Conservation (phyloP, 2,888 invertebrate species). For the Temnothorax unifasciatus region DNA sequence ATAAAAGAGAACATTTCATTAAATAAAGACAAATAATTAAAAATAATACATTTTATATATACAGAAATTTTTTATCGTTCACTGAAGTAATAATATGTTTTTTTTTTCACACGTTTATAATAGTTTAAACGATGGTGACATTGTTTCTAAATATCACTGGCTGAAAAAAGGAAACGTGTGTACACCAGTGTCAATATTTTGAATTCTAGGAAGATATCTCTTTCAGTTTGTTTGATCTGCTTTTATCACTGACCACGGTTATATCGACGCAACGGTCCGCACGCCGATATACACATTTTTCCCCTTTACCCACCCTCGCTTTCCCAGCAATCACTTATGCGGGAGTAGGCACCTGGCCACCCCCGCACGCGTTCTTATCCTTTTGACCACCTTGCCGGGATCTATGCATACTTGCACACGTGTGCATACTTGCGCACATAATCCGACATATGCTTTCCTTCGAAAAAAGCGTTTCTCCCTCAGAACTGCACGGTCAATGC, state of each 20-base stretch:
- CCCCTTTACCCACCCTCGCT: conserved; percentile 63
- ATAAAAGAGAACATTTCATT: neutral
- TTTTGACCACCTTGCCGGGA: conserved; percentile 73
- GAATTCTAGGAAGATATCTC: conserved; percentile 65
- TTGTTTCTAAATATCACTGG: conserved; percentile 8
- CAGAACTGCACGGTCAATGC: neutral
- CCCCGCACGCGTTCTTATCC: conserved; percentile 77
- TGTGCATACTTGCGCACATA: conserved; percentile 46
- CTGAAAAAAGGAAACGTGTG: neutral
- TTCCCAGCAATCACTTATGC: conserved; percentile 73
- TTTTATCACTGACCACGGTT: conserved; percentile 70
- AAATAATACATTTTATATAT: neutral
- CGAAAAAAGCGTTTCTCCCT: conserved; percentile 17
- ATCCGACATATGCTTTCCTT: conserved; percentile 41
- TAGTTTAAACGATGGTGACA: neutral
- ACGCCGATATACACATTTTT: conserved; percentile 66
- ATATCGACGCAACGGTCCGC: conserved; percentile 60
- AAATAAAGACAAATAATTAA: neutral
- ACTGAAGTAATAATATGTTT: neutral
- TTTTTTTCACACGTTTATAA: neutral
- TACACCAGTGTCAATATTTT: conserved; percentile 48
- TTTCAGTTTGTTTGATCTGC: conserved; percentile 70
- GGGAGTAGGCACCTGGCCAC: conserved; percentile 79
- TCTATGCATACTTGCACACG: conserved; percentile 67
- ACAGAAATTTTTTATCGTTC: neutral